These are phyloP conservation scores for Oppia nitens DNA, from an alignment of 1,140 invertebrate genomes.

Conservation along the genomic window DNA sequence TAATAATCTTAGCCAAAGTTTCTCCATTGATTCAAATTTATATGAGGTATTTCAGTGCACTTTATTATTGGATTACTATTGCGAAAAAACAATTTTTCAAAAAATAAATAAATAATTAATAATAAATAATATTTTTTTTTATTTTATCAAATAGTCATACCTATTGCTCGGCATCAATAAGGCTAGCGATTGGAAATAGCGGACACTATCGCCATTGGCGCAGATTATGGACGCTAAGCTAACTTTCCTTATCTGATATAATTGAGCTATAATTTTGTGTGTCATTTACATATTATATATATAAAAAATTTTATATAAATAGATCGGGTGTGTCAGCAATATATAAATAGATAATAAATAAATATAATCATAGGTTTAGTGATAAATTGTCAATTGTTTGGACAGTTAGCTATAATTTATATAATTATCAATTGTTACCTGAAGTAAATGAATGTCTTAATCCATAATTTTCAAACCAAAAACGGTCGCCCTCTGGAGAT, in stretches of 20 bases:
- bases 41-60: not conserved
- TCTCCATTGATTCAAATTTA: constrained; percentile 8
- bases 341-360: too few species aligned
- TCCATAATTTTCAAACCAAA: constrained; percentile 29
- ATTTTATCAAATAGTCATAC: too few species aligned
- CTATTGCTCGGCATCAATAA: not conserved
- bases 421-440: too few species aligned
- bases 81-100: not conserved
- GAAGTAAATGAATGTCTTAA: constrained; percentile 20
- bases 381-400: too few species aligned
- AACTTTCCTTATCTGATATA: constrained; percentile 73
- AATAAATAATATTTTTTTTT: too few species aligned
- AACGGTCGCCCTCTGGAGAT: constrained; percentile 32
- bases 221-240: constrained; percentile 79
- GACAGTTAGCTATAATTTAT: too few species aligned
- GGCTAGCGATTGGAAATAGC: constrained; percentile 13
- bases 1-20: not conserved
- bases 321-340: too few species aligned
- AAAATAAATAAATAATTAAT: too few species aligned
- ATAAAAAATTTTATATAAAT: too few species aligned
- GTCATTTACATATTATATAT: too few species aligned
- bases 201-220: constrained; percentile 63
- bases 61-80: constrained; percentile 7
- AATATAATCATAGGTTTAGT: too few species aligned
- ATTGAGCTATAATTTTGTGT: constrained; percentile 35